These are phyloP conservation scores for Plemyria rubiginata DNA, from an alignment of 2,888 invertebrate genomes.

Conservation along the genomic window DNA sequence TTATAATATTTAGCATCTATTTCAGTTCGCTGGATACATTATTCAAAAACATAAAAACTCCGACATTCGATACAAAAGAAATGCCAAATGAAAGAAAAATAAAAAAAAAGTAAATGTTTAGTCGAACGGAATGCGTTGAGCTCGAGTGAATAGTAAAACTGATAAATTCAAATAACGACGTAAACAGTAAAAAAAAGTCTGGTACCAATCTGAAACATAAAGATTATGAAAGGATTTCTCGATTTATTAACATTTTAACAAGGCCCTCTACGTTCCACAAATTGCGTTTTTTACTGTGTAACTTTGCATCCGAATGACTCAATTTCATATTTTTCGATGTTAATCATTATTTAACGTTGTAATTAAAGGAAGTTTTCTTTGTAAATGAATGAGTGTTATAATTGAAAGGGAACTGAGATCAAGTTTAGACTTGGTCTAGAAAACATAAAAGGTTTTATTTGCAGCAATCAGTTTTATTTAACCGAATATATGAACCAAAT, in stretches of 20 bases:
- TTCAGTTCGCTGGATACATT: constrained; percentile 15
- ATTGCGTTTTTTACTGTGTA: constrained; percentile 24
- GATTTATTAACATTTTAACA: constrained; percentile 40
- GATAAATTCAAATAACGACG: constrained; percentile 41
- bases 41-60: constrained; percentile 47
- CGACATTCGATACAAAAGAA: constrained; percentile 52
- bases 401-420: neutral
- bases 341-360: neutral
- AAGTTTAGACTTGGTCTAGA: neutral
- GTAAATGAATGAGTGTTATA: neutral
- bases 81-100: constrained; percentile 39
- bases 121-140: constrained; percentile 45
- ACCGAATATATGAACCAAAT: neutral
- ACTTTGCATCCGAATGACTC: constrained; percentile 8
- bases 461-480: constrained; percentile 1
- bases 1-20: neutral
- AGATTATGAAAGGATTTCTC: constrained; percentile 62
- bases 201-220: constrained; percentile 77
- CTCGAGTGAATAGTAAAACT: constrained; percentile 40
- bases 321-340: constrained; percentile 11
- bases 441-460: constrained; percentile 1
- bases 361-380: neutral
- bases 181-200: constrained; percentile 45
- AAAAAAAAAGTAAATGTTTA: constrained; percentile 38
- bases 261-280: constrained; percentile 50